These are phyloP conservation scores for Meloidogyne chitwoodi DNA, from an alignment of 1,140 invertebrate species.

Conservation along the genomic window DNA sequence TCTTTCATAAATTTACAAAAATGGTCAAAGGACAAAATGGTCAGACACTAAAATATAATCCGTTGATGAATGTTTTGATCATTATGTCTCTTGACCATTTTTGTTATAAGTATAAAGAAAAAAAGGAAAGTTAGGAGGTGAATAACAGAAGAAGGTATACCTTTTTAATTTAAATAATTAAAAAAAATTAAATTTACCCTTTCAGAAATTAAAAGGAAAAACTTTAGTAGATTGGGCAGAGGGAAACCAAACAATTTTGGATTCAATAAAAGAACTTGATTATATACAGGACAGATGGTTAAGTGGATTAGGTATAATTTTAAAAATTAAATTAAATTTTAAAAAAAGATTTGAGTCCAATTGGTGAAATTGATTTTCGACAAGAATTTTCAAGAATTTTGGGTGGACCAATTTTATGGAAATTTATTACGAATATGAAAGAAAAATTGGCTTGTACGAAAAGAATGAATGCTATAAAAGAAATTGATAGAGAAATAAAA, in stretches of 20 bases:
- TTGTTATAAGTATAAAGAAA: too few species aligned
- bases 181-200: not conserved
- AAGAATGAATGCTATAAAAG: not conserved
- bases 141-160: too few species aligned
- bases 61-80: too few species aligned
- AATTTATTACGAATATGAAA: conserved; percentile 22
- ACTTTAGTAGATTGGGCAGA: conserved; percentile 6
- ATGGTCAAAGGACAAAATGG: too few species aligned
- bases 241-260: conserved; percentile 5
- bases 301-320: conserved; percentile 20
- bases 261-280: conserved; percentile 4
- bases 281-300: not conserved
- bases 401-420: conserved; percentile 34
- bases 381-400: conserved; percentile 29
- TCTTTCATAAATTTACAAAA: too few species aligned
- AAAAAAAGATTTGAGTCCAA: conserved; percentile 1
- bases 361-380: conserved; percentile 33
- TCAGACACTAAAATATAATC: too few species aligned
- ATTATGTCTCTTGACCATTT: too few species aligned
- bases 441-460: conserved; percentile 25
- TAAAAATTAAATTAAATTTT: conserved; percentile 2
- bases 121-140: too few species aligned
- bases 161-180: too few species aligned
- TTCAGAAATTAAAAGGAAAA: conserved; percentile 17
- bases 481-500: conserved; percentile 7